Percentiles rank a stretch among this genome's conserved stretches.
Evolutionary conservation across 2,888 invertebrate species (phyloP).

Genomic region (Rhagonycha fulva): DNA sequence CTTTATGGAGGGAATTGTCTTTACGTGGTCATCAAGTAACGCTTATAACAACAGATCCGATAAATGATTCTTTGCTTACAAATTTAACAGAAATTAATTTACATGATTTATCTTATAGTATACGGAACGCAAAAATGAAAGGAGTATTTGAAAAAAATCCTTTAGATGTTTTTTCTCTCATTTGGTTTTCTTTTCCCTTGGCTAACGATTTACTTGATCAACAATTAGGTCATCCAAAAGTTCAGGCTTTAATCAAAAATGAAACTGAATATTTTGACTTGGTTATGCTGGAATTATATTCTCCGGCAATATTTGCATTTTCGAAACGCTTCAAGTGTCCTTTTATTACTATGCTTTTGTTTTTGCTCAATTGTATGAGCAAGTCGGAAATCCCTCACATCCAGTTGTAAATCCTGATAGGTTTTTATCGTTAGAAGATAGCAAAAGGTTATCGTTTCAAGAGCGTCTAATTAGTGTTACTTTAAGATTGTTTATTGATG

Average conservation of each 20-base stretch:
- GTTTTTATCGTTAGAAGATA: constrained; percentile 33
- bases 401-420: constrained; percentile 47
- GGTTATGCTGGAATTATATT: constrained; percentile 45
- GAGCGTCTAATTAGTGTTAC: constrained; percentile 37
- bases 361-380: constrained; percentile 38
- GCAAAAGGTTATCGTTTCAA: constrained; percentile 38
- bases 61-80: constrained; percentile 47
- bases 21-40: constrained; percentile 57
- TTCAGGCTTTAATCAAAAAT: constrained; percentile 45
- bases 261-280: constrained; percentile 44
- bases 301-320: constrained; percentile 35
- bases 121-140: not conserved
- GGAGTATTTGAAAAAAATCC: not conserved
- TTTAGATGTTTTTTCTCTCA: not conserved
- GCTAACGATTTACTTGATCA: not conserved
- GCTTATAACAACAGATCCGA: constrained; percentile 53
- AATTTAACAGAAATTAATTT: constrained; percentile 54
- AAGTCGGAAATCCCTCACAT: constrained; percentile 46
- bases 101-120: constrained; percentile 40
- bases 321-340: constrained; percentile 46
- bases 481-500: not conserved
- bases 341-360: constrained; percentile 43
- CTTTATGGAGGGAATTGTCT: constrained; percentile 54
- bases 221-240: constrained; percentile 35
- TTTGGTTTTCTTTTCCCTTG: not conserved